These are phyloP conservation scores for Cecidostiba fungosa DNA, from an alignment of 2,888 invertebrate species.

Conservation along the genomic window DNA sequence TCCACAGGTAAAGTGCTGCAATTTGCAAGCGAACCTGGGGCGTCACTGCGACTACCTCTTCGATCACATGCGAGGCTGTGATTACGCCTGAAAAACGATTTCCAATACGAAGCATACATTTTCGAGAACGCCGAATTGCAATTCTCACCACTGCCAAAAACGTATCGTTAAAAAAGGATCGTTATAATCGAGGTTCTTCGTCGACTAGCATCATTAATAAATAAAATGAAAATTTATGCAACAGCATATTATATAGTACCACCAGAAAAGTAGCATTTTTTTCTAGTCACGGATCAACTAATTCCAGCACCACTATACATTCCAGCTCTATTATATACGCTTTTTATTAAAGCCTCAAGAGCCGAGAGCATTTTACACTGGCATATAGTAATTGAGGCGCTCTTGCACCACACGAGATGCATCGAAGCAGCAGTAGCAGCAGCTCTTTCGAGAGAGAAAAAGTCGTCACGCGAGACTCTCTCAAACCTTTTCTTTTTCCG, in stretches of 20 bases:
- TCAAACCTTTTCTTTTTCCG: background rate
- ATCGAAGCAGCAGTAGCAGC: background rate
- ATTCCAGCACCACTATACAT: background rate
- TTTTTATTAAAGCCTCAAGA: slow-evolving; percentile 4
- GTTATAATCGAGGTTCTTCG: too few relatives aligned
- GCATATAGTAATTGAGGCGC: slow-evolving; percentile 12
- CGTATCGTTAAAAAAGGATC: too few relatives aligned
- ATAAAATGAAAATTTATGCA: too few relatives aligned
- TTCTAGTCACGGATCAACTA: background rate
- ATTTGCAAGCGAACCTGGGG: slow-evolving; percentile 13
- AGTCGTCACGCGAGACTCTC: background rate
- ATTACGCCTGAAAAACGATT: background rate
- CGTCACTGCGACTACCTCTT: background rate
- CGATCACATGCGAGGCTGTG: background rate
- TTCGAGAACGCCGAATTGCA: background rate
- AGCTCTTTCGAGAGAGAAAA: background rate
- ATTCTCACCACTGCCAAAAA: background rate
- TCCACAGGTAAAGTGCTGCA: slow-evolving; percentile 33
- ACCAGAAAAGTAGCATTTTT: background rate
- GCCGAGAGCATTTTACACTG: background rate
- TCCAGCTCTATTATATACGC: too few relatives aligned
- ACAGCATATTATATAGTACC: too few relatives aligned
- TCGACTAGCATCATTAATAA: too few relatives aligned
- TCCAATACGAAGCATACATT: background rate
- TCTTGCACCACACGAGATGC: background rate